Evolutionary conservation across 2,797 vertebrate genomes (phyloP).

Genomic region (Enteromius radiatus): DNA sequence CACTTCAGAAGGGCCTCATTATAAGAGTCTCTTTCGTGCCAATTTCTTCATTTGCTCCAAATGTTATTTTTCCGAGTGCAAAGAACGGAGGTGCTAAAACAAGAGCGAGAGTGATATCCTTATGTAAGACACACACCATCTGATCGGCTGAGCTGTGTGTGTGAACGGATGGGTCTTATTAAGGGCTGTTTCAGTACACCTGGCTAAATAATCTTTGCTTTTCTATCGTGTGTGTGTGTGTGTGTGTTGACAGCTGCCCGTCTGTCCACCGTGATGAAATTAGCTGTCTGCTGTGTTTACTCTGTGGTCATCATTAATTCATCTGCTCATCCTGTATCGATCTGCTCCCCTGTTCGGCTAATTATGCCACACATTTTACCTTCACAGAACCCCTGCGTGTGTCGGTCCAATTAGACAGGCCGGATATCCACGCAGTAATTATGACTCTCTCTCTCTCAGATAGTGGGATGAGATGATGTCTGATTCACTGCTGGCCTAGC

Average conservation of each 20-base stretch:
- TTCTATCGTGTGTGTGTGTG: conserved; percentile 16
- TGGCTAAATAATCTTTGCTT: conserved; percentile 23
- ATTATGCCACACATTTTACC: conserved; percentile 57
- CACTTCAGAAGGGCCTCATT: conserved; percentile 36
- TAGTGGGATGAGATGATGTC: conserved; percentile 20
- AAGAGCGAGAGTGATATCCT: conserved; percentile 26
- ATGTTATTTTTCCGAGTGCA: conserved; percentile 42
- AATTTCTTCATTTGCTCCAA: conserved; percentile 43
- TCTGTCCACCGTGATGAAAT: conserved; percentile 42
- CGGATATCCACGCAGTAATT: conserved; percentile 41
- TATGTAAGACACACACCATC: conserved; percentile 23
- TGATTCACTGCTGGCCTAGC: background rate
- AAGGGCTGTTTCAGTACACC: conserved; percentile 5
- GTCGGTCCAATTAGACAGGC: conserved; percentile 54
- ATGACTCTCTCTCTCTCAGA: conserved; percentile 6
- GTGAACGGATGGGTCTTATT: background rate
- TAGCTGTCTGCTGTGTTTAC: conserved; percentile 48
- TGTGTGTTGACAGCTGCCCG: conserved; percentile 28
- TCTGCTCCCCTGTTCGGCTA: conserved; percentile 57
- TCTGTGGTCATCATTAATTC: conserved; percentile 63
- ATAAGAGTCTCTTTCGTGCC: conserved; percentile 18
- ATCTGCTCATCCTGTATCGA: conserved; percentile 60
- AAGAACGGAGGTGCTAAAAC: conserved; percentile 42
- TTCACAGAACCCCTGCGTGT: conserved; percentile 49
- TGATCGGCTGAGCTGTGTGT: conserved; percentile 8